Base-by-base conservation (phyloP, 2,113 vertebrate genomes). In the Oryzias celebensis region DNA sequence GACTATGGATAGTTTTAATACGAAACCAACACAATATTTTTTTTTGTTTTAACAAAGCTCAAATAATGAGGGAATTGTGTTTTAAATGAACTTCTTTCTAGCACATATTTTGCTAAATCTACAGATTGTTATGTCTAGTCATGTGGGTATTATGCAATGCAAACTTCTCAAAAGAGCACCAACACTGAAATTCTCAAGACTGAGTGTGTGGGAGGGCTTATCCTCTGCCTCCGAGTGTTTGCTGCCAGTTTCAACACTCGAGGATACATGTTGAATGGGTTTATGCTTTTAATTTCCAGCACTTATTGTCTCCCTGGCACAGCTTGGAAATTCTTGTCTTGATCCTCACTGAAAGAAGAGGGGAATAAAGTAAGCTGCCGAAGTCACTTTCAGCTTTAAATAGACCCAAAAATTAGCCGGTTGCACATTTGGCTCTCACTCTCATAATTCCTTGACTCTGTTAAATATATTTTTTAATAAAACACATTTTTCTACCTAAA, bases 161-260 rank as follows among this genome's bases (percentile, higher is more conserved):
- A 65, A 82, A 87, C 79, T 82, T 71, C 65, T 81, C 79, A 72
- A 84, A 85, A 88, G 83, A 80, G 65, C 65, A 83, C 75, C 81
- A 77, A 81, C 73, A 77, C 70, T 53, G 81, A 84, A 82, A 86
- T 76, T 83, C 85, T 89, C 80, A 74, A 87, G 88, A 83, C 81
- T 54, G 73, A 87, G 80, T 86, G n/a, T 85, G 85, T 89, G 90
- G 89, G 88, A 87, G 90, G 90, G 86, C 87, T 88, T 91, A 90
- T 86, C 84, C 36, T 36, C 36, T 12, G 36, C 36, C 36, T 36
- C 36, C 63, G 17, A 59, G 61, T 50, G 74, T 78, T 79, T 65
- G 66, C 71, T 78, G 86, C 85, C 86, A 90, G 79, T 83, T 85
- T 36, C 18, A 81, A 49, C 84, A 85, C 83, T 75, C 12, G 81